Base-by-base conservation (phyloP, 2,888 invertebrate genomes). In the Candidula unifasciata region DNA sequence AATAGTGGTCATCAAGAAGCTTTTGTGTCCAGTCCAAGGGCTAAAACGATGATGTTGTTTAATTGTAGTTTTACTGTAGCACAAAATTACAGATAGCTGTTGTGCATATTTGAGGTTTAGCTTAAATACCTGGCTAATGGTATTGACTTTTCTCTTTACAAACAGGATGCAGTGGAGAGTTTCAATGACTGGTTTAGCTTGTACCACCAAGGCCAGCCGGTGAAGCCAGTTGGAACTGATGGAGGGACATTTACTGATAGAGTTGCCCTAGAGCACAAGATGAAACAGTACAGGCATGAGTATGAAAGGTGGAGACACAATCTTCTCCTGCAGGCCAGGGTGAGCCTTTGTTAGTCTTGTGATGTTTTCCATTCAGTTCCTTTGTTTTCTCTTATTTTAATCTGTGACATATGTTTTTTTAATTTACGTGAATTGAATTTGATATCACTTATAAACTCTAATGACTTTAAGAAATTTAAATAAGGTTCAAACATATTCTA, bases 141-240 rank as follows among this genome's bases (percentile, higher is more conserved):
- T 44, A 13, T 44, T 44, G 2, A 10, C 44, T 60, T 2, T 60
- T 2, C 60, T 77, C n/a, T 3, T 24, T 30, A 35, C 57, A 57
- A 89, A n/a, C 89, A 95, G 95, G 96, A 97, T 91, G 97, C 97
- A 5, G 95, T 97, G 86, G 97, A 98, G 93, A 96, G 96, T 13
- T 98, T 97, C 94, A 96, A 96, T 87, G 96, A 97, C 90, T 98
- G 98, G 98, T 97, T 97, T 89, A 95, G 96, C 88, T 96, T 97
- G 91, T 97, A 95, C 89, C 96, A 97, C 91, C 96, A 96, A 91
- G 96, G 96, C 0, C 96, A 96, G 93, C 98, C 98, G 0, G 86
- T 88, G 24, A 89, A 90, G 84, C 94, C 94, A 3, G 78, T 60
- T 77, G 88, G 88, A 3, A 83, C 89, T 35, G 88, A 86, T 35